phyloP scores from a whole-genome alignment of 2,888 invertebrate genomes.

The Drosophila maculinotata region DNA sequence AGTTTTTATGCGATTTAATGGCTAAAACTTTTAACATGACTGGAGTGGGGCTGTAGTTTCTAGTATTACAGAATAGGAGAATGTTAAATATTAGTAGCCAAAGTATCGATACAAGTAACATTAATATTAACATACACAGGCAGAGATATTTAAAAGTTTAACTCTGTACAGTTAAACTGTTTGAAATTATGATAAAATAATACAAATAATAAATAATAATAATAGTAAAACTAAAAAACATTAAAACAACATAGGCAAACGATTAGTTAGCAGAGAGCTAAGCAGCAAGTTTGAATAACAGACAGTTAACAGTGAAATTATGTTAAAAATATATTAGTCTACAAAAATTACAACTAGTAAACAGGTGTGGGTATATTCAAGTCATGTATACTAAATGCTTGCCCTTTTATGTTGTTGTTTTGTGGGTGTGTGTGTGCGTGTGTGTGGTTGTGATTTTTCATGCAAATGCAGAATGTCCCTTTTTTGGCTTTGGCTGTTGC shows the following conservation, averaged over 20 bases:
- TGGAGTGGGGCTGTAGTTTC: background rate
- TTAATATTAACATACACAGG: background rate
- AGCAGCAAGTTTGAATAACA: no score
- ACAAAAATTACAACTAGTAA: background rate
- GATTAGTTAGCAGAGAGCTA: no score
- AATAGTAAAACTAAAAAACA: background rate
- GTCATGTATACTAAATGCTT: background rate
- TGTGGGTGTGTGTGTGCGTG: background rate
- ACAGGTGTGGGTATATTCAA: conserved; percentile 17
- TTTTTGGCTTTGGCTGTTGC: conserved; percentile 54
- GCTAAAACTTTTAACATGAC: background rate
- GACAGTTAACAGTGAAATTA: no score
- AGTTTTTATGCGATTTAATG: background rate
- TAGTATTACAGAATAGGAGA: background rate
- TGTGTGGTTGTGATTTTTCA: conserved; percentile 48
- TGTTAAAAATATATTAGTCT: background rate
- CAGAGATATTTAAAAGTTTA: no score
- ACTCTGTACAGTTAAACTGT: no score
- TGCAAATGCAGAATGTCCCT: conserved; percentile 73
- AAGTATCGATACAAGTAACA: background rate
- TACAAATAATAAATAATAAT: background rate
- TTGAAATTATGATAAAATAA: no score
- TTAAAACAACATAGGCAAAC: no score
- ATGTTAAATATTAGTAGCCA: background rate
- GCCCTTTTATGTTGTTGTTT: background rate